Evolutionary conservation across 2,797 vertebrate genomes (phyloP).

Genomic region (Oophaga sylvatica): DNA sequence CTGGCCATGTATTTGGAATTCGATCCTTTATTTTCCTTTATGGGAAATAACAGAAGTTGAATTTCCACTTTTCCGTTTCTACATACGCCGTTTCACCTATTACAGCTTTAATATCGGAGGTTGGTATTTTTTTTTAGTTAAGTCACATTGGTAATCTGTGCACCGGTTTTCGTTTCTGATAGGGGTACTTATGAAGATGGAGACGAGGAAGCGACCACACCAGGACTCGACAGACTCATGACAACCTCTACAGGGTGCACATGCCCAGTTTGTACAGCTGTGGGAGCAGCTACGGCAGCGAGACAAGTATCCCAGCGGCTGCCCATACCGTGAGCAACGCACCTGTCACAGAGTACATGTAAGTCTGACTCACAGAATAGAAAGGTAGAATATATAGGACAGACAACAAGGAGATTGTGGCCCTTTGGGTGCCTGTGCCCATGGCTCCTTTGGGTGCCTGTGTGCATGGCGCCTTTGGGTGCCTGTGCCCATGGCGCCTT

Average conservation of each 20-base stretch:
- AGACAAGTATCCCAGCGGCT: conserved; percentile 94
- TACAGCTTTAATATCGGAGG: not conserved
- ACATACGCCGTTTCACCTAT: not conserved
- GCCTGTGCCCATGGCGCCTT: too few species aligned
- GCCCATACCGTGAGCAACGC: conserved; percentile 99
- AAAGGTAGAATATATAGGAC: not conserved
- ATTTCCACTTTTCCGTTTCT: not conserved
- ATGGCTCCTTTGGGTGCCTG: too few species aligned
- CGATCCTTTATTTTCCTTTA: not conserved
- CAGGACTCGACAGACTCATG: conserved; percentile 88
- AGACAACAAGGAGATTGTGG: not conserved
- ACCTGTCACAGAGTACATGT: conserved; percentile 98
- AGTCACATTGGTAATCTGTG: not conserved
- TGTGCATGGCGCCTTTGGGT: too few species aligned
- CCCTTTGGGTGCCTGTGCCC: not conserved
- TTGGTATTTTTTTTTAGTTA: not conserved
- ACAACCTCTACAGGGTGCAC: conserved; percentile 96
- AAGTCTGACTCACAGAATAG: conserved; percentile 70
- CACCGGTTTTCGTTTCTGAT: not conserved
- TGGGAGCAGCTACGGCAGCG: conserved; percentile 98
- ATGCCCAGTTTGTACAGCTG: conserved; percentile 99
- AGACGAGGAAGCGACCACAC: conserved; percentile 87
- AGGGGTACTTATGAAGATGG: conserved; percentile 80
- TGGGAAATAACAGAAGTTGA: not conserved
- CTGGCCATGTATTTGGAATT: not conserved